Percentiles rank a stretch among this genome's conserved stretches.
phyloP scores from a whole-genome alignment of 2,888 invertebrate species.

The Rhorus exstirpatorius region DNA sequence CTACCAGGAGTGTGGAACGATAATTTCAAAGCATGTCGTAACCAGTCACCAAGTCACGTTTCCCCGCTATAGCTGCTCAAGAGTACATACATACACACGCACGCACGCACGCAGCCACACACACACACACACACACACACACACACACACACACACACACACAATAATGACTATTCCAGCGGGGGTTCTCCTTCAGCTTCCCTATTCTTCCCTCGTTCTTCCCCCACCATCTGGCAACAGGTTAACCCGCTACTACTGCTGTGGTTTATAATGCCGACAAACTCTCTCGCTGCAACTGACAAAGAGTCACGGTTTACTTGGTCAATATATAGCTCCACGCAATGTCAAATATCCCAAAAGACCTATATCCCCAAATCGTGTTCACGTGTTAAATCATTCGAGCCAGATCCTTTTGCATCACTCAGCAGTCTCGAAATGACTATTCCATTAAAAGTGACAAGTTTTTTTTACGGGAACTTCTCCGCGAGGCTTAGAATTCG shows the following conservation, averaged over 20 bases:
- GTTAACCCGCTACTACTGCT: slow-evolving; percentile 56
- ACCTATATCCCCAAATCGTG: not conserved
- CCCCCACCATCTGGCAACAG: slow-evolving; percentile 63
- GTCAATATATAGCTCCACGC: slow-evolving; percentile 4
- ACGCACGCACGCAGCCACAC: slow-evolving; percentile 17
- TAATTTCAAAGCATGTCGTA: slow-evolving; percentile 65
- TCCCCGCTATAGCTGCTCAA: slow-evolving; percentile 33
- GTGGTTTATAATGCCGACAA: slow-evolving; percentile 34
- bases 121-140: not conserved
- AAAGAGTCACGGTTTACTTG: slow-evolving; percentile 47
- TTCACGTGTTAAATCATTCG: not conserved
- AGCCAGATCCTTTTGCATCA: not conserved
- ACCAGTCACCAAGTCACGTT: slow-evolving; percentile 69
- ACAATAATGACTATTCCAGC: slow-evolving; percentile 49
- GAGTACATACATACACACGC: slow-evolving; percentile 3
- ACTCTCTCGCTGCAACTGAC: slow-evolving; percentile 60
- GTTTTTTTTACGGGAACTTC: too few species aligned
- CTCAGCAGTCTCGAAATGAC: not conserved
- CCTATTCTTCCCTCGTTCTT: slow-evolving; percentile 58
- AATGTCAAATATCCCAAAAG: not conserved
- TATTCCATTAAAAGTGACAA: too few species aligned
- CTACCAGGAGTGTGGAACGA: slow-evolving; percentile 42
- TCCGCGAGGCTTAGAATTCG: too few species aligned
- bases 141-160: slow-evolving; percentile 12
- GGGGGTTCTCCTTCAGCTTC: slow-evolving; percentile 62